These are phyloP conservation scores for Ectemnius cavifrons DNA, from an alignment of 2,888 invertebrate genomes.

Conservation along the genomic window DNA sequence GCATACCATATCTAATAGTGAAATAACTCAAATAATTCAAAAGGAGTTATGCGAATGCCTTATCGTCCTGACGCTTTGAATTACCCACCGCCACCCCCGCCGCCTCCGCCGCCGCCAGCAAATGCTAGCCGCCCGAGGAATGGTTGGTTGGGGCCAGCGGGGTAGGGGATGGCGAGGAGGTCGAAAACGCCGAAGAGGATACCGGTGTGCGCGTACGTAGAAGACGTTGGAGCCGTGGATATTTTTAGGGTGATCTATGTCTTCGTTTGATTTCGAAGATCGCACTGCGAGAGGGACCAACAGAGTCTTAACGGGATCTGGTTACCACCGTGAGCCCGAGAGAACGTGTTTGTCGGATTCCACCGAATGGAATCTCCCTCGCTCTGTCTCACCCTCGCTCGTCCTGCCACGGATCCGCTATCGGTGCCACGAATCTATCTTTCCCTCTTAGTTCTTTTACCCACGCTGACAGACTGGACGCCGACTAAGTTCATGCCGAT, in stretches of 20 bases:
- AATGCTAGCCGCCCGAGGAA: constrained; percentile 41
- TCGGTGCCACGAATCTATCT: constrained; percentile 59
- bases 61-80: constrained; percentile 73
- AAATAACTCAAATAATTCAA: constrained; percentile 76
- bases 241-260: constrained; percentile 75
- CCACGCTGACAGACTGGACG: constrained; percentile 33
- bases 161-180: constrained; percentile 1
- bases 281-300: constrained; percentile 53
- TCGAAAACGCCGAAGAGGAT: no score
- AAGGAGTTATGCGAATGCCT: constrained; percentile 74
- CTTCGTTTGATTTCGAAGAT: constrained; percentile 75
- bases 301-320: constrained; percentile 67
- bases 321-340: constrained; percentile 59
- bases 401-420: constrained; percentile 45
- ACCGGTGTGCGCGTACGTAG: no score
- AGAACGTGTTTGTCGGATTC: constrained; percentile 62
- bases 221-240: constrained; percentile 38
- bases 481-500: constrained; percentile 40
- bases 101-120: constrained; percentile 23
- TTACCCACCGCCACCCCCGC: constrained; percentile 55
- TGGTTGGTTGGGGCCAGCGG: constrained; percentile 31
- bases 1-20: constrained; percentile 75
- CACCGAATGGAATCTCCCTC: constrained; percentile 25
- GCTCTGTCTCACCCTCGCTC: constrained; percentile 5
- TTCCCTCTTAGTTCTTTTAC: constrained; percentile 43